Conservation (phyloP, 1,140 invertebrate genomes). For the Sarcophaga peregrina region DNA sequence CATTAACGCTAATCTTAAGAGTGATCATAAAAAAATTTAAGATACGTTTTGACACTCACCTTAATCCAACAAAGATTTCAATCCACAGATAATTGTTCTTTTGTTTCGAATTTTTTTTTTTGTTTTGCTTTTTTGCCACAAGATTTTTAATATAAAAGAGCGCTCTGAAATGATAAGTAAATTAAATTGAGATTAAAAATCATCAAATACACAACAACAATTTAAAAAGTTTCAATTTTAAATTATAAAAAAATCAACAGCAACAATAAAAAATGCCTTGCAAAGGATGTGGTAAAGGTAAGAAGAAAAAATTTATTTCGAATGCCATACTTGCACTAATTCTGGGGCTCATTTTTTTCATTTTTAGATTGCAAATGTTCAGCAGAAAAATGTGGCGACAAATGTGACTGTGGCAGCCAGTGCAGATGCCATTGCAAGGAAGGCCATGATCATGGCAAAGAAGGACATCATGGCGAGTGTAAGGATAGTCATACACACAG, state of each 20-base stretch:
- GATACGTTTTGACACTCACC: not conserved
- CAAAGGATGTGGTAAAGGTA: constrained; percentile 1
- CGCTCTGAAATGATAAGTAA: not conserved
- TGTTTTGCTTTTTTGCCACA: not conserved
- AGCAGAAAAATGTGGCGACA: not conserved
- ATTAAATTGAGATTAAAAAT: not conserved
- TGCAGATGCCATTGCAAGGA: constrained; percentile 12
- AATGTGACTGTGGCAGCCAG: not conserved
- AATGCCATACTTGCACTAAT: not conserved
- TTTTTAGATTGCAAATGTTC: not conserved
- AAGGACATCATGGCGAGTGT: too few species aligned
- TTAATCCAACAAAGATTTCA: not conserved
- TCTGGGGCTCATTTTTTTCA: not conserved
- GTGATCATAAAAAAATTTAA: not conserved
- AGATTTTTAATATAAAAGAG: not conserved
- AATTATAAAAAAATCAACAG: not conserved
- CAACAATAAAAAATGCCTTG: not conserved
- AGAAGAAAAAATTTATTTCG: not conserved
- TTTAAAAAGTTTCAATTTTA: not conserved
- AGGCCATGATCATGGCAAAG: not conserved
- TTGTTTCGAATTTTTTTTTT: too few species aligned
- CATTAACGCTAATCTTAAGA: not conserved
- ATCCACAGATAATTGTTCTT: too few species aligned
- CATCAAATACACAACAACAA: not conserved
- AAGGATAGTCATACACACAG: too few species aligned